Percentiles rank a stretch among this genome's conserved stretches.
Conservation (phyloP, 2,888 invertebrate species). For the Prenolepis imparis region DNA sequence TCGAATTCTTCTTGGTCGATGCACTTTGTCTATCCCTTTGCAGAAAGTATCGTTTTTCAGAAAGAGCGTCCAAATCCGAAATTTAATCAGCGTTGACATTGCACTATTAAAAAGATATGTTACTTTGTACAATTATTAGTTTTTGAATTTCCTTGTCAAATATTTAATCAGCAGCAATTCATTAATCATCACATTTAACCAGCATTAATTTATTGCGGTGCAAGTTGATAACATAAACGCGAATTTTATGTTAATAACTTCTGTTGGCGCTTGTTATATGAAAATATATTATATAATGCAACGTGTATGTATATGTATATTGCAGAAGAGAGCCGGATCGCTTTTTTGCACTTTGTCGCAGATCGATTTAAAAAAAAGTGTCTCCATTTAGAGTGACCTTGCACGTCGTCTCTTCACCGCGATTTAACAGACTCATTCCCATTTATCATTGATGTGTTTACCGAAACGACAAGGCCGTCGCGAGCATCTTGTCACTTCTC, state of each 20-base stretch:
- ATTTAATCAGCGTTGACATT: neutral
- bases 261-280: no score
- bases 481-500: slow-evolving; percentile 37
- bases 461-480: slow-evolving; percentile 43
- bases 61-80: neutral
- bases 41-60: slow-evolving; percentile 29
- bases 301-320: neutral
- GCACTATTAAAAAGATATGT: neutral
- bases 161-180: neutral
- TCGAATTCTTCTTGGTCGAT: slow-evolving; percentile 1
- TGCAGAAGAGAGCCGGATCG: slow-evolving; percentile 11
- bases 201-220: neutral
- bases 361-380: neutral
- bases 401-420: neutral
- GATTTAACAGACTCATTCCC: slow-evolving; percentile 39
- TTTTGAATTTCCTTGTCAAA: neutral
- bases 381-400: slow-evolving; percentile 34
- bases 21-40: neutral
- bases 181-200: neutral
- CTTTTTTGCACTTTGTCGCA: slow-evolving; percentile 1
- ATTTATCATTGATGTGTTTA: slow-evolving; percentile 51
- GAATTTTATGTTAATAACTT: no score
- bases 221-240: neutral
- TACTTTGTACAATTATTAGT: neutral
- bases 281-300: slow-evolving; percentile 5